Percentiles rank a stretch among this genome's conserved stretches.
Evolutionary conservation across 2,113 vertebrate species (phyloP).

Genomic region (Talpa occidentalis): DNA sequence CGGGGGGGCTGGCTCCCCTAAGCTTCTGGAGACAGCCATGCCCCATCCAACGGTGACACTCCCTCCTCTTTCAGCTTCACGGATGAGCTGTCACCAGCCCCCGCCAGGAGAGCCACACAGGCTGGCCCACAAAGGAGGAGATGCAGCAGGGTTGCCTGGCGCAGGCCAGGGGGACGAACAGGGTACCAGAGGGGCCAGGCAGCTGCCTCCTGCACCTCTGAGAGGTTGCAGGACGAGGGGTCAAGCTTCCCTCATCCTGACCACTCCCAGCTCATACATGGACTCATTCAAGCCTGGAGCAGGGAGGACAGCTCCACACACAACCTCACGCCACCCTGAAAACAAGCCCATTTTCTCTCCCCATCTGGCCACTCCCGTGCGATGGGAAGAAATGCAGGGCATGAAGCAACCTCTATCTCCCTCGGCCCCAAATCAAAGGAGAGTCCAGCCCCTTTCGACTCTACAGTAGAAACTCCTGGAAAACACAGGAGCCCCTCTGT

Average conservation of each 20-base stretch:
- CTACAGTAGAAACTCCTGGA: not conserved
- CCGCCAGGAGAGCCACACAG: not conserved
- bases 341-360: not conserved
- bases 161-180: not conserved
- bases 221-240: not conserved
- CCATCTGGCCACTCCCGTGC: not conserved
- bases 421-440: not conserved
- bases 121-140: not conserved
- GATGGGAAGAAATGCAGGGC: not conserved
- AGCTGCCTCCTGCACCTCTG: not conserved
- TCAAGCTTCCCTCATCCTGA: not conserved
- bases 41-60: not conserved
- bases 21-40: constrained; percentile 31
- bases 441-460: not conserved
- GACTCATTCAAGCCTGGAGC: not conserved
- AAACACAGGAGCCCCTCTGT: not conserved
- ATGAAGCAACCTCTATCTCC: not conserved
- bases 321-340: too few relatives aligned
- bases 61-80: constrained; percentile 25
- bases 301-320: too few relatives aligned
- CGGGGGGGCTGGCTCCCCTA: not conserved
- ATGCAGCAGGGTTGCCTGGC: not conserved
- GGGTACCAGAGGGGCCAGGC: not conserved
- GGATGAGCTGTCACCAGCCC: not conserved
- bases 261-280: not conserved